These are phyloP conservation scores for Drosophila sordidapex DNA, from an alignment of 2,888 invertebrate species.

Conservation along the genomic window DNA sequence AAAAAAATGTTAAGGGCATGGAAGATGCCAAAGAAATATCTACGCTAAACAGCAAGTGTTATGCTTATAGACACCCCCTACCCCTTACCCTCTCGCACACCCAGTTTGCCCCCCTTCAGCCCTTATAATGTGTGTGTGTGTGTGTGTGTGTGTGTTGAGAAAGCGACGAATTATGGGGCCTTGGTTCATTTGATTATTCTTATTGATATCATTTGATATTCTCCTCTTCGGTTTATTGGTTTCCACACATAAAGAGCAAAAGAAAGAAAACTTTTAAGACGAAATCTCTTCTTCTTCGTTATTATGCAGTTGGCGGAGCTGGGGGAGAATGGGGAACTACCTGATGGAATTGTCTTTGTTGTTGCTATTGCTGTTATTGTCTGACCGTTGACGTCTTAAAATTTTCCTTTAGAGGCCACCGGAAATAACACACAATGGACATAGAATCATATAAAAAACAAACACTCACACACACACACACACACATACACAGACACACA, in stretches of 20 bases:
- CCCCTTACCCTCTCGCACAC: not conserved
- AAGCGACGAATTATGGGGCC: conserved; percentile 35
- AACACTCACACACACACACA: conserved; percentile 21
- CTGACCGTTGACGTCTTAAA: conserved; percentile 69
- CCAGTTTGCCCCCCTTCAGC: not conserved
- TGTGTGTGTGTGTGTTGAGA: conserved; percentile 23
- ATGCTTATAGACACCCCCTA: not conserved
- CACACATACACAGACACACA: conserved; percentile 23
- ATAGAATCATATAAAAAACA: conserved; percentile 17
- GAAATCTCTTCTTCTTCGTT: conserved; percentile 10
- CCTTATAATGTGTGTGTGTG: not conserved
- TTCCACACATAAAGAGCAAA: conserved; percentile 17
- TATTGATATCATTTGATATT: conserved; percentile 47
- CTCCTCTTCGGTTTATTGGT: conserved; percentile 27
- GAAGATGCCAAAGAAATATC: conserved; percentile 2
- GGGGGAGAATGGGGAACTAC: conserved; percentile 34
- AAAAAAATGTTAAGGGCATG: not conserved
- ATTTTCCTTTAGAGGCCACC: conserved; percentile 71
- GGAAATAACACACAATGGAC: conserved; percentile 71
- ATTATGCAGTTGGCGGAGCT: not conserved
- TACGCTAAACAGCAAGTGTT: conserved; percentile 42
- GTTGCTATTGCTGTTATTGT: conserved; percentile 28
- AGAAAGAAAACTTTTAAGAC: conserved; percentile 42
- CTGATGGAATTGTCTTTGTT: conserved; percentile 50
- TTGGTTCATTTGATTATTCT: conserved; percentile 41